These are phyloP conservation scores for Poeciliopsis occidentalis DNA, from an alignment of 2,113 vertebrate genomes.

Conservation along the genomic window DNA sequence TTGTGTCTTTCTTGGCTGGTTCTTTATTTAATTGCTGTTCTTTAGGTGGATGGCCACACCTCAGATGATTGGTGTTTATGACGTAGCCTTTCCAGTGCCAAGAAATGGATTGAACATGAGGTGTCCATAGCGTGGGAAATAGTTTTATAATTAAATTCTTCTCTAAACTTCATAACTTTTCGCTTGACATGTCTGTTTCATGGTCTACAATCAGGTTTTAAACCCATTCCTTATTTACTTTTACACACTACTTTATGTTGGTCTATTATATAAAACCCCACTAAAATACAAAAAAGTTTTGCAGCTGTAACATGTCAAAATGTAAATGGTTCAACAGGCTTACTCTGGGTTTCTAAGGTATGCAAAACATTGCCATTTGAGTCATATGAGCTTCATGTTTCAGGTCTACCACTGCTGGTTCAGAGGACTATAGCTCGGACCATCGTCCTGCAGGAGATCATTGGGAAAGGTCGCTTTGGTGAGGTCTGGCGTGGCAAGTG, in stretches of 20 bases:
- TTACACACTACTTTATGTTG: no score
- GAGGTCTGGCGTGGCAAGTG: constrained; percentile 97
- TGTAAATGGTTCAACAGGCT: no score
- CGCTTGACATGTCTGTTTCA: no score
- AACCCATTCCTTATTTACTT: no score
- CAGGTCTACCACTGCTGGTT: constrained; percentile 93
- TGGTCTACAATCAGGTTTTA: not conserved
- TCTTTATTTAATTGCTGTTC: not conserved
- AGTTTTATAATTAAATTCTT: not conserved
- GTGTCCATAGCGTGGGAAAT: not conserved
- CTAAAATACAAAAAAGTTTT: no score
- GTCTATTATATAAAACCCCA: no score
- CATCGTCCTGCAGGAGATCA: constrained; percentile 94
- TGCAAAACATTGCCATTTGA: not conserved
- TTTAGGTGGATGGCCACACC: no score
- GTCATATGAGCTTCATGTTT: not conserved
- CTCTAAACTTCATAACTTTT: no score
- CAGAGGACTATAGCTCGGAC: constrained; percentile 96
- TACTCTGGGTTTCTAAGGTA: no score
- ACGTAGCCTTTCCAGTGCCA: not conserved
- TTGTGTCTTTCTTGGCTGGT: not conserved
- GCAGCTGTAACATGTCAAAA: no score
- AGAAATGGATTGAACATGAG: no score
- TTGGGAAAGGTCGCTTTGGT: constrained; percentile 94
- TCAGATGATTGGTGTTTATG: not conserved